Percentiles rank a stretch among this genome's conserved stretches.
phyloP scores from a whole-genome alignment of 2,113 vertebrate genomes.

The Mystacornis crossleyi region DNA sequence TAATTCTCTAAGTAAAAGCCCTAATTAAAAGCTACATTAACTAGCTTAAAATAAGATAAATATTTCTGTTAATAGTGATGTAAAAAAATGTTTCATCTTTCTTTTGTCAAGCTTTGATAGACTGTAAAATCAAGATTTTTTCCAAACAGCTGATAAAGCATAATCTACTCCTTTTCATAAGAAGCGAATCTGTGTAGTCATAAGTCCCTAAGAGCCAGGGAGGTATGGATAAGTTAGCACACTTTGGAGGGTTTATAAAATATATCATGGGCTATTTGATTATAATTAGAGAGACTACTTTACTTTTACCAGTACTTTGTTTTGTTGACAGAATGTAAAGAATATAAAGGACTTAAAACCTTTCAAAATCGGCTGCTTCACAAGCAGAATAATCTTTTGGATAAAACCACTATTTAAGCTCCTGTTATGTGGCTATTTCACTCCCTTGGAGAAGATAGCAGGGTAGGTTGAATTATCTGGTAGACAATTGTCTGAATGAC shows the following conservation, averaged over 20 bases:
- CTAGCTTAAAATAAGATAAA: background rate
- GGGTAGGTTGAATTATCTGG: slow-evolving; percentile 46
- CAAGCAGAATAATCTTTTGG: slow-evolving; percentile 13
- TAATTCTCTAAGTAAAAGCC: background rate
- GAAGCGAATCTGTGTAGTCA: background rate
- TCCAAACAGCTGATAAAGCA: background rate
- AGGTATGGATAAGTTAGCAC: background rate
- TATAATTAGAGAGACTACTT: slow-evolving; percentile 44
- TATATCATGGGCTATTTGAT: background rate
- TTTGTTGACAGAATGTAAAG: slow-evolving; percentile 43
- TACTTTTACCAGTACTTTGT: background rate
- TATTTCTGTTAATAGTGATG: background rate
- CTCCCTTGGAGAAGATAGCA: slow-evolving; percentile 67
- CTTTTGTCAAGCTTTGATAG: background rate
- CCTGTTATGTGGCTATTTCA: slow-evolving; percentile 38
- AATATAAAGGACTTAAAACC: slow-evolving; percentile 33
- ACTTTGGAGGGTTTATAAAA: background rate
- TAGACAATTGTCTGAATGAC: slow-evolving; percentile 65
- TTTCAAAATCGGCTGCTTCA: slow-evolving; percentile 8
- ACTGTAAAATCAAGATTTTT: background rate
- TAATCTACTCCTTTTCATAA: background rate
- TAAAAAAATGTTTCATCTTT: background rate
- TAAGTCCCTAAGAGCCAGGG: background rate
- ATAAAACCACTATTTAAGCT: slow-evolving; percentile 1
- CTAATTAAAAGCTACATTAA: background rate